phyloP scores from a whole-genome alignment of 2,888 invertebrate genomes.

The Cremastinae sp. region DNA sequence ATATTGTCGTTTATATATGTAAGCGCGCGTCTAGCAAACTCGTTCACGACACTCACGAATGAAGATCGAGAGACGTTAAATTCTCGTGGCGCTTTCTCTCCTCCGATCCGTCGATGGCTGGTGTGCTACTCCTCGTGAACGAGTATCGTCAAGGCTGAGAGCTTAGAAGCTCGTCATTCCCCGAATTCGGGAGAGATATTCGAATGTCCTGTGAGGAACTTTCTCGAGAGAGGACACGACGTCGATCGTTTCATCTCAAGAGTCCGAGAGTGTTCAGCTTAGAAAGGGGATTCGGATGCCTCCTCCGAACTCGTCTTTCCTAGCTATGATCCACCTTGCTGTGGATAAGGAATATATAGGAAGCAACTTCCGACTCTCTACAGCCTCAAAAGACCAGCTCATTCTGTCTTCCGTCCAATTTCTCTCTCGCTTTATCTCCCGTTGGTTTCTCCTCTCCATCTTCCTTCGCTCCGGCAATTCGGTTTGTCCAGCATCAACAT shows the following conservation, averaged over 20 bases:
- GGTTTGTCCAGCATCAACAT: constrained; percentile 37
- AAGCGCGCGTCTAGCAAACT: too few relatives aligned
- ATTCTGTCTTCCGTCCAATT: constrained; percentile 25
- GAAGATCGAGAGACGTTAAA: too few relatives aligned
- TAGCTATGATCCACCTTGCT: constrained; percentile 40
- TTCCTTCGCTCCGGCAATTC: constrained; percentile 41
- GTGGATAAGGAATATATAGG: constrained; percentile 22
- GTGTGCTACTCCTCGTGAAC: background rate
- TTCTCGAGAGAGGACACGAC: constrained; percentile 41
- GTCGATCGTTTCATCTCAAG: constrained; percentile 41
- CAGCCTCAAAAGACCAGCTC: constrained; percentile 37
- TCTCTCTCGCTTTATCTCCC: constrained; percentile 18
- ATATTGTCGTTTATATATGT: too few relatives aligned
- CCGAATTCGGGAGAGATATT: constrained; percentile 40
- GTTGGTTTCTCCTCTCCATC: constrained; percentile 39
- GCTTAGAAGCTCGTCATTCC: constrained; percentile 48
- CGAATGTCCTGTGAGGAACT: constrained; percentile 34
- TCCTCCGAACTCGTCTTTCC: constrained; percentile 10
- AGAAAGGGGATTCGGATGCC: constrained; percentile 43
- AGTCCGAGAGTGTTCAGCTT: constrained; percentile 39
- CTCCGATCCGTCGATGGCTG: constrained; percentile 14
- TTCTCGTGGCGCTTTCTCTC: background rate
- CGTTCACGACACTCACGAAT: too few relatives aligned
- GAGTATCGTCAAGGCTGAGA: constrained; percentile 25
- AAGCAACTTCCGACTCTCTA: constrained; percentile 36